These are phyloP conservation scores for Chymomyza costata DNA, from an alignment of 1,140 invertebrate species.

Conservation along the genomic window DNA sequence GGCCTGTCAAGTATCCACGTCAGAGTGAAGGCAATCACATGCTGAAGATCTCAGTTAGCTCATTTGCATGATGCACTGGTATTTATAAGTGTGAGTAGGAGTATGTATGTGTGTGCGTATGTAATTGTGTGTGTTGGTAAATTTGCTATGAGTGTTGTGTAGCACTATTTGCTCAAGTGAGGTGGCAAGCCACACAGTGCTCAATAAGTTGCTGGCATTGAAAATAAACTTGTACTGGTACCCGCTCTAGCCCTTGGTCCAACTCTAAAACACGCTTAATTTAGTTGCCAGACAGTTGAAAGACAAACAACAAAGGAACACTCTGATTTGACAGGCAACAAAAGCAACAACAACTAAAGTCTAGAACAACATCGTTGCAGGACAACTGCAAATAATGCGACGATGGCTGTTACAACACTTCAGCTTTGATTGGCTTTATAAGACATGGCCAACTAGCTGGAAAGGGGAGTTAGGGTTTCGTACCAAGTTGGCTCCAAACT, in stretches of 20 bases:
- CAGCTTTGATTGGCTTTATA: slow-evolving; percentile 59
- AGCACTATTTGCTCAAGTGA: slow-evolving; percentile 24
- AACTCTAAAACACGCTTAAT: slow-evolving; percentile 55
- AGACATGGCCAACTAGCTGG: slow-evolving; percentile 25
- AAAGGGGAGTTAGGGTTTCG: too few species aligned
- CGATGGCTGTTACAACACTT: slow-evolving; percentile 50
- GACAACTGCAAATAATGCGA: slow-evolving; percentile 24
- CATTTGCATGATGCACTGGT: slow-evolving; percentile 45
- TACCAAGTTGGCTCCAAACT: slow-evolving; percentile 27
- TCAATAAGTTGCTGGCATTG: slow-evolving; percentile 39
- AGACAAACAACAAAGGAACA: slow-evolving; percentile 66
- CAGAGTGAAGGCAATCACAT: too few species aligned
- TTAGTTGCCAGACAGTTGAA: slow-evolving; percentile 32
- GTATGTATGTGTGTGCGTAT: too few species aligned
- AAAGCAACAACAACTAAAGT: too few species aligned
- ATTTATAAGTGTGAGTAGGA: too few species aligned
- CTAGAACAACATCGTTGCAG: too few species aligned
- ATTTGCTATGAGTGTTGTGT: too few species aligned
- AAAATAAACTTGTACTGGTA: slow-evolving; percentile 36
- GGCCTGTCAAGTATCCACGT: too few species aligned
- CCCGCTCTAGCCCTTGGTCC: too few species aligned
- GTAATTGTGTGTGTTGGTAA: too few species aligned
- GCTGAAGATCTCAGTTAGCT: slow-evolving; percentile 17
- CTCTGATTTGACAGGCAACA: slow-evolving; percentile 50
- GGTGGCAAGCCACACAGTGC: slow-evolving; percentile 18